Conservation (phyloP, 2,797 vertebrate species). For the Anguilla marmorata region DNA sequence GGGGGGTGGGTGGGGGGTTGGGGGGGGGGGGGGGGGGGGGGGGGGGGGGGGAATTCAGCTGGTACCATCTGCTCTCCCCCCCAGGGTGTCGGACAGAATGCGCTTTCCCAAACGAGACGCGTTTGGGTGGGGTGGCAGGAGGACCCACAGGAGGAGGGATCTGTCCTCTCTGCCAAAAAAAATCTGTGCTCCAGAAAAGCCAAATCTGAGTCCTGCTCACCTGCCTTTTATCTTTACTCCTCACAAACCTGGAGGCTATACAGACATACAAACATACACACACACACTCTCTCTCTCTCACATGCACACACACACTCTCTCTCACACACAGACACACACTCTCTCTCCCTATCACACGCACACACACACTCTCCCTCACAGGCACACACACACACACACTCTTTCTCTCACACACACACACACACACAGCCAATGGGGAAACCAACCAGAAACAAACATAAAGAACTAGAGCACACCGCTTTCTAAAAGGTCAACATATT, state of each 20-base stretch:
- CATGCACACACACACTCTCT: no score
- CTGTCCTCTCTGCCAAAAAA: not conserved
- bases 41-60: conserved; percentile 45
- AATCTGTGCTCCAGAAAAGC: no score
- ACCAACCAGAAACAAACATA: not conserved
- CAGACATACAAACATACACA: not conserved
- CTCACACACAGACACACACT: no score
- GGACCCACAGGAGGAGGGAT: not conserved
- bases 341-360: not conserved
- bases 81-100: conserved; percentile 33
- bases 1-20: no score
- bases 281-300: not conserved
- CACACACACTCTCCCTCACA: not conserved
- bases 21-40: not conserved
- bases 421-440: not conserved
- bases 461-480: not conserved
- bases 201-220: not conserved
- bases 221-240: not conserved
- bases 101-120: not conserved
- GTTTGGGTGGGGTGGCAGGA: not conserved
- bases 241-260: not conserved
- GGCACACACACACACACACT: no score
- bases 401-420: not conserved
- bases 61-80: conserved; percentile 60
- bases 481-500: not conserved